These are phyloP conservation scores for Sparus aurata DNA, from an alignment of 2,797 vertebrate species.

Conservation along the genomic window DNA sequence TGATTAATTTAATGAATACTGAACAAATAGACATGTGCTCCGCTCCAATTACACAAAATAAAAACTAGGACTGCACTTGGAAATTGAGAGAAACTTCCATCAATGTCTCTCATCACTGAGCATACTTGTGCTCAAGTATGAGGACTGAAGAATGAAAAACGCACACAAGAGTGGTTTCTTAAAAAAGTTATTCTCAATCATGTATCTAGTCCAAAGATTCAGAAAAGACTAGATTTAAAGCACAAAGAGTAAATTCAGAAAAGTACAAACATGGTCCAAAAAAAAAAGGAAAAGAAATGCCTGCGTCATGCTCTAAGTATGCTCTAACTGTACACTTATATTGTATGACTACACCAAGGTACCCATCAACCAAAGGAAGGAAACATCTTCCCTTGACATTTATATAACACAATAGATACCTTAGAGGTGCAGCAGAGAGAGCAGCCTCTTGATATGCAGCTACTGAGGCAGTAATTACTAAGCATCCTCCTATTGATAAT, in stretches of 20 bases:
- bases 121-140: not conserved
- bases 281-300: not conserved
- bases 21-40: not conserved
- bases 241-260: not conserved
- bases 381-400: not conserved
- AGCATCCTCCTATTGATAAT: not conserved
- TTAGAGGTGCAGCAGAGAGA: not conserved
- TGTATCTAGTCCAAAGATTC: not conserved
- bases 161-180: not conserved
- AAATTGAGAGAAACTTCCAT: not conserved
- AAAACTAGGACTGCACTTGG: not conserved
- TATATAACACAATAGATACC: not conserved
- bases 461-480: conserved; percentile 22
- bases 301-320: not conserved
- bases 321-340: not conserved
- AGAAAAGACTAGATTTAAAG: not conserved
- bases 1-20: not conserved
- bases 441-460: not conserved
- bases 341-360: not conserved
- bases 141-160: not conserved
- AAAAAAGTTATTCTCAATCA: not conserved
- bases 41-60: not conserved
- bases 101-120: not conserved
- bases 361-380: not conserved
- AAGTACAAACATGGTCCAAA: not conserved